Percentiles rank a stretch among this genome's conserved stretches.
phyloP scores from a whole-genome alignment of 2,888 invertebrate genomes.

The Zaprionus bogoriensis region DNA sequence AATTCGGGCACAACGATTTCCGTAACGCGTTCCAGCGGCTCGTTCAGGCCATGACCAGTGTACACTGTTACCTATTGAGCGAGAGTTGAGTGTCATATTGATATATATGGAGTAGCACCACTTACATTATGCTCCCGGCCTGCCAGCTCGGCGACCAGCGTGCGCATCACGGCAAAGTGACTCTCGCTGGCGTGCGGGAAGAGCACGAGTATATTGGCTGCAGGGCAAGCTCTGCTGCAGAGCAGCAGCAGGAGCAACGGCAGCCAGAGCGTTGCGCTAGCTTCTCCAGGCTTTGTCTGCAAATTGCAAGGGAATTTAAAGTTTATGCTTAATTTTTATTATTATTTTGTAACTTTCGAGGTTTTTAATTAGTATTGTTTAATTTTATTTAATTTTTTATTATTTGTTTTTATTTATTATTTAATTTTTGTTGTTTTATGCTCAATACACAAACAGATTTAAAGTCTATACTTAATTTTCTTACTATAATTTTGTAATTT shows the following conservation, averaged over 20 bases:
- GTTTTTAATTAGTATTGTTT: no score
- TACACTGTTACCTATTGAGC: constrained; percentile 77
- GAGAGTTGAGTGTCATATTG: no score
- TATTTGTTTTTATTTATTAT: no score
- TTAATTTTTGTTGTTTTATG: no score
- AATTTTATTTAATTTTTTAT: no score
- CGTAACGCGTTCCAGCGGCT: constrained; percentile 76
- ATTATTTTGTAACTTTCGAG: no score
- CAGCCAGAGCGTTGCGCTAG: neutral
- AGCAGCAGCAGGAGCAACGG: constrained; percentile 12
- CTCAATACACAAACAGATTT: no score
- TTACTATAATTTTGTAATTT: no score
- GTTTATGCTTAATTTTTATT: neutral
- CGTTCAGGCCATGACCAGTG: constrained; percentile 79
- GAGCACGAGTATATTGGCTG: constrained; percentile 77
- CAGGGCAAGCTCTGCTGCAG: constrained; percentile 3
- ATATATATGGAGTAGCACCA: no score
- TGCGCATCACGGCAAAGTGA: constrained; percentile 82
- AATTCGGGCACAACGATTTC: constrained; percentile 79
- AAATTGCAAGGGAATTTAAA: no score
- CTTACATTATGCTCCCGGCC: constrained; percentile 83
- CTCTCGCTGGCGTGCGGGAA: constrained; percentile 81
- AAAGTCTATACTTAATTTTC: no score
- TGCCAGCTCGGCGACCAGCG: constrained; percentile 83
- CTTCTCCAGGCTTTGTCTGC: neutral